Percentiles rank a stretch among this genome's conserved stretches.
These are phyloP conservation scores for Microplitis mediator DNA, from an alignment of 1,140 invertebrate species.

Conservation along the genomic window DNA sequence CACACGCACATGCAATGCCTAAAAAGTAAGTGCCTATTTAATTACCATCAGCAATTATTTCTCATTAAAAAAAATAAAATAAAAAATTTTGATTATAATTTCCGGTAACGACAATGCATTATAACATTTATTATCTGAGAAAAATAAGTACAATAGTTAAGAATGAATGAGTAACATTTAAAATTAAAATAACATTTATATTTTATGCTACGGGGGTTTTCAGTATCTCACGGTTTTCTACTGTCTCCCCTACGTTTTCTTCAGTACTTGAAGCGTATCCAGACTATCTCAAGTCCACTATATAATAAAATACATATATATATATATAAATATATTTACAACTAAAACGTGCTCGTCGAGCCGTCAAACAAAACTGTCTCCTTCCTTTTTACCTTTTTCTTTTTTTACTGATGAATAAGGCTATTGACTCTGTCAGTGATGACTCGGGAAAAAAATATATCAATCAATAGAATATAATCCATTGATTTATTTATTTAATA, in stretches of 20 bases:
- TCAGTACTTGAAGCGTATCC: constrained; percentile 38
- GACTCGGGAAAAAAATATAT: not conserved
- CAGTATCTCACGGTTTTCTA: constrained; percentile 39
- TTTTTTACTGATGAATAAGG: not conserved
- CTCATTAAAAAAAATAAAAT: constrained; percentile 1
- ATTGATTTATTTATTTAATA: not conserved
- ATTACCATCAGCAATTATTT: not conserved
- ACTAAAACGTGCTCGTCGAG: constrained; percentile 32
- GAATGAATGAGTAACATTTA: not conserved
- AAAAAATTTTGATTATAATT: constrained; percentile 4
- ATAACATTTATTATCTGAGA: no score
- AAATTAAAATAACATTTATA: not conserved
- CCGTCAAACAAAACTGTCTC: constrained; percentile 19
- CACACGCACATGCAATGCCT: constrained; percentile 42
- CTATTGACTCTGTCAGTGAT: no score
- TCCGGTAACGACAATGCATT: no score
- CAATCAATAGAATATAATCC: not conserved
- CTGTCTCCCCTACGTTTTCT: constrained; percentile 21
- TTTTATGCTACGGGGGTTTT: not conserved
- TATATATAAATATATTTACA: no score
- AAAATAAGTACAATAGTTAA: no score
- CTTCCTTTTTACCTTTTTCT: not conserved
- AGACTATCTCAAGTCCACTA: no score
- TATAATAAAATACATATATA: no score
- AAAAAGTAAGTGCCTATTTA: constrained; percentile 36